A percentile compares a stretch with the other conserved stretches of the same genome.
Evolutionary conservation across 2,888 invertebrate species (phyloP).

Genomic region (Eubasilissa splendida): DNA sequence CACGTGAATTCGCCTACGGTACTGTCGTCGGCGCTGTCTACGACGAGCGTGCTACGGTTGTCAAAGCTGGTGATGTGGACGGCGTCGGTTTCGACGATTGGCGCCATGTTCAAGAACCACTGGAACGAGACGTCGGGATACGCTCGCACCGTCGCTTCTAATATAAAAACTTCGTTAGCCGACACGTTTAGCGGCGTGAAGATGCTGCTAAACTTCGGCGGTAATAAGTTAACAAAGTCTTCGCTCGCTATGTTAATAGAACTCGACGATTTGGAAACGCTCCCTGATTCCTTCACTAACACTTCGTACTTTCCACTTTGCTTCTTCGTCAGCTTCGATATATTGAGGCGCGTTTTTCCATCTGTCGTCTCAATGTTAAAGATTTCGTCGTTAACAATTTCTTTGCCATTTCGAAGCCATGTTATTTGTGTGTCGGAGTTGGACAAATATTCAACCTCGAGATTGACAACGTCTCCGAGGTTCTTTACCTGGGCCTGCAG

Average conservation of each 20-base stretch:
- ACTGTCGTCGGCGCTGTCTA: constrained; percentile 80
- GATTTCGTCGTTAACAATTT: constrained; percentile 77
- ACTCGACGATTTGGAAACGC: constrained; percentile 86
- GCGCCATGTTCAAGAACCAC: constrained; percentile 86
- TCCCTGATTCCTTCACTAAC: constrained; percentile 82
- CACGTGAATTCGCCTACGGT: constrained; percentile 86
- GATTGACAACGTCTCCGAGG: constrained; percentile 78
- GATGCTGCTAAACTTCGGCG: constrained; percentile 83
- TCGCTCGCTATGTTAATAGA: constrained; percentile 83
- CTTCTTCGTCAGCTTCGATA: constrained; percentile 80
- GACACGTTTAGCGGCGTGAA: constrained; percentile 80
- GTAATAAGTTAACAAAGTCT: constrained; percentile 75
- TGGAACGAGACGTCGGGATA: constrained; percentile 87
- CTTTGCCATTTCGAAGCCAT: constrained; percentile 90
- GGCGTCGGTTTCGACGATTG: constrained; percentile 79
- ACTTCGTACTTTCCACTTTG: constrained; percentile 93
- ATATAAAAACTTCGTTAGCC: constrained; percentile 83
- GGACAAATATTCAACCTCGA: constrained; percentile 83
- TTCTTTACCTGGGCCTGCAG: constrained; percentile 82
- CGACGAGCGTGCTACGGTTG: constrained; percentile 85
- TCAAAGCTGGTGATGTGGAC: constrained; percentile 80
- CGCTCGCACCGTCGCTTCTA: constrained; percentile 85
- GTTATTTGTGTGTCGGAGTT: constrained; percentile 81
- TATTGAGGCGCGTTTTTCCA: constrained; percentile 76
- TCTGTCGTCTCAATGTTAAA: constrained; percentile 75